These are phyloP conservation scores for Pogonocherus hispidulus DNA, from an alignment of 2,888 invertebrate species.

Conservation along the genomic window DNA sequence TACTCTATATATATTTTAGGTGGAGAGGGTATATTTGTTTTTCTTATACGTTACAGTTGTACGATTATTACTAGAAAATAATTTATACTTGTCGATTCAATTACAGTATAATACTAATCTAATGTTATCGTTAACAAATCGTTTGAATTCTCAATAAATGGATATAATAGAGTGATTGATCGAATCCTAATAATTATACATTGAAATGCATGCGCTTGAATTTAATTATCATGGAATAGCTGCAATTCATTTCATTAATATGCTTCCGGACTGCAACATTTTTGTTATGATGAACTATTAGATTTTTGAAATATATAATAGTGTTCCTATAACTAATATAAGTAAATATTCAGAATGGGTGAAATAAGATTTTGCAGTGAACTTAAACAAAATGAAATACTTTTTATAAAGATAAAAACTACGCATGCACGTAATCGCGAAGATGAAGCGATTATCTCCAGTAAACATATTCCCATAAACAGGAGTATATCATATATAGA, in stretches of 20 bases:
- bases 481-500: too few relatives aligned
- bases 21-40: conserved; percentile 33
- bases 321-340: too few relatives aligned
- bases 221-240: conserved; percentile 18
- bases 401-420: too few relatives aligned
- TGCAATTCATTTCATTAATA: not conserved
- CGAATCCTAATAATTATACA: conserved; percentile 14
- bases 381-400: too few relatives aligned
- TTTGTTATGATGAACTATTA: not conserved
- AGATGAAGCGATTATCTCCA: too few relatives aligned
- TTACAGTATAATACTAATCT: conserved; percentile 16
- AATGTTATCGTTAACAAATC: conserved; percentile 13
- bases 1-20: conserved; percentile 41
- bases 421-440: too few relatives aligned
- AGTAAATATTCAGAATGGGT: too few relatives aligned
- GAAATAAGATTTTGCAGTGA: too few relatives aligned
- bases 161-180: conserved; percentile 14
- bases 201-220: conserved; percentile 22
- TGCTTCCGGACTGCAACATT: not conserved
- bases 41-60: conserved; percentile 20
- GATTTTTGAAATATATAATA: not conserved
- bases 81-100: not conserved
- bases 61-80: conserved; percentile 3
- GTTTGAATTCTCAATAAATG: conserved; percentile 17
- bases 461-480: too few relatives aligned